Percentiles rank a stretch among this genome's conserved stretches.
Evolutionary conservation across 2,888 invertebrate genomes (phyloP).

Genomic region (Formica aserva): DNA sequence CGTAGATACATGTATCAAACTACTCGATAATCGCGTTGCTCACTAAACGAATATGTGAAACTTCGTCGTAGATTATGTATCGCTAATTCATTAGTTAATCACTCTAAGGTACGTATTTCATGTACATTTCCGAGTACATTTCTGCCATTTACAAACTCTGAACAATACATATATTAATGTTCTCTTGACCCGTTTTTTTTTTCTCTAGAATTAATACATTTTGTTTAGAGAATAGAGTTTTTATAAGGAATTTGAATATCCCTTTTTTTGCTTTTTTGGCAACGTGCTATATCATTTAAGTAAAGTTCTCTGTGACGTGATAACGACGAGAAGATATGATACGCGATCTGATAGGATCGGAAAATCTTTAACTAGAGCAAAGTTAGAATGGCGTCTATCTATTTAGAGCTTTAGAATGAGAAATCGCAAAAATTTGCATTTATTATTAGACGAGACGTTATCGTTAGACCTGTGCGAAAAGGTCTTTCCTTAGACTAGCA

Average conservation of each 20-base stretch:
- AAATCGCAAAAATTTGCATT: slow-evolving; percentile 19
- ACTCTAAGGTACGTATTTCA: slow-evolving; percentile 20
- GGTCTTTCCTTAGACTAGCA: slow-evolving; percentile 20
- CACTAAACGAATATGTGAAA: slow-evolving; percentile 12
- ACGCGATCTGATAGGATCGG: slow-evolving; percentile 20
- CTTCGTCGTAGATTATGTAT: neutral
- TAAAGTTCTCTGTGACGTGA: neutral
- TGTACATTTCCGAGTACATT: slow-evolving; percentile 8
- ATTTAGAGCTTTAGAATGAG: slow-evolving; percentile 27
- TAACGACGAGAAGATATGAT: slow-evolving; percentile 39
- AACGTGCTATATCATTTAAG: neutral
- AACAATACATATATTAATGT: neutral
- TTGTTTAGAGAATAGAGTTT: slow-evolving; percentile 12
- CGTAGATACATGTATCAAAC: slow-evolving; percentile 32
- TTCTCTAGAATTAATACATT: slow-evolving; percentile 7
- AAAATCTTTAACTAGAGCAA: slow-evolving; percentile 2
- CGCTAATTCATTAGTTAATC: slow-evolving; percentile 12
- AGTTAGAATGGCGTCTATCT: slow-evolving; percentile 11
- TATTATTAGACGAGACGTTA: slow-evolving; percentile 1
- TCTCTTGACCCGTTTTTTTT: neutral
- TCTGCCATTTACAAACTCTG: neutral
- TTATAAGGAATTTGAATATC: neutral
- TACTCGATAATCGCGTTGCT: slow-evolving; percentile 8
- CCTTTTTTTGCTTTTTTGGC: neutral
- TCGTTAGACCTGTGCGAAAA: slow-evolving; percentile 21